Conservation (phyloP, 2,888 invertebrate genomes). For the Aphodius granarius region DNA sequence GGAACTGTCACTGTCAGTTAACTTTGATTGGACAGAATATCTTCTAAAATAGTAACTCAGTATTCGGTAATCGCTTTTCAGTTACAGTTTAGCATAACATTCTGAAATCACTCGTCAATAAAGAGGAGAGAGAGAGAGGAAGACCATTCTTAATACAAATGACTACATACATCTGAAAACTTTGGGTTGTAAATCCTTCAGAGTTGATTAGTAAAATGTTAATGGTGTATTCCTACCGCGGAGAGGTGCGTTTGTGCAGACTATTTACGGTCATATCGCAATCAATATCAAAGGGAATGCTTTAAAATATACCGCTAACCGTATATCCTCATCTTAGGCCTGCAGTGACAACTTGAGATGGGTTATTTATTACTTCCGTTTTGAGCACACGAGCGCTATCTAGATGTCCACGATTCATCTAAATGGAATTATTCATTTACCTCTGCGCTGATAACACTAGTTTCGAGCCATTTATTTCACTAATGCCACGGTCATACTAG, state of each 20-base stretch:
- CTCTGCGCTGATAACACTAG: neutral
- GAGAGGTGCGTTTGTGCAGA: conserved; percentile 2
- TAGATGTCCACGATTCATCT: neutral
- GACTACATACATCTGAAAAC: neutral
- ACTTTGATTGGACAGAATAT: too few species aligned
- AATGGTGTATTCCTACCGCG: neutral
- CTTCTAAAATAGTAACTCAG: too few species aligned
- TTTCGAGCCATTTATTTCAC: too few species aligned
- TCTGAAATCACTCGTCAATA: neutral
- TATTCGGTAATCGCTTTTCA: neutral
- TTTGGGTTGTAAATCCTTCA: conserved; percentile 5
- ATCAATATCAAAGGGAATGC: conserved; percentile 1
- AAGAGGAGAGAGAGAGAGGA: too few species aligned
- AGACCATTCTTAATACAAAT: conserved; percentile 3
- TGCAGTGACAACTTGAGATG: neutral
- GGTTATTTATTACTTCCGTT: conserved; percentile 10
- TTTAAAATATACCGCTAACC: conserved; percentile 3
- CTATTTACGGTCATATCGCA: conserved; percentile 8
- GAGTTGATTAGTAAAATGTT: conserved; percentile 7
- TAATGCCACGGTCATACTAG: too few species aligned
- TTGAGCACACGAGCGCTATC: neutral
- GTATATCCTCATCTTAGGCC: neutral
- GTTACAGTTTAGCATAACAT: neutral
- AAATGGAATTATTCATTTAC: conserved; percentile 7
- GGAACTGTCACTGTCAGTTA: too few species aligned